Evolutionary conservation across 1,140 invertebrate genomes (phyloP).

Genomic region (Drosophila fuyamai): DNA sequence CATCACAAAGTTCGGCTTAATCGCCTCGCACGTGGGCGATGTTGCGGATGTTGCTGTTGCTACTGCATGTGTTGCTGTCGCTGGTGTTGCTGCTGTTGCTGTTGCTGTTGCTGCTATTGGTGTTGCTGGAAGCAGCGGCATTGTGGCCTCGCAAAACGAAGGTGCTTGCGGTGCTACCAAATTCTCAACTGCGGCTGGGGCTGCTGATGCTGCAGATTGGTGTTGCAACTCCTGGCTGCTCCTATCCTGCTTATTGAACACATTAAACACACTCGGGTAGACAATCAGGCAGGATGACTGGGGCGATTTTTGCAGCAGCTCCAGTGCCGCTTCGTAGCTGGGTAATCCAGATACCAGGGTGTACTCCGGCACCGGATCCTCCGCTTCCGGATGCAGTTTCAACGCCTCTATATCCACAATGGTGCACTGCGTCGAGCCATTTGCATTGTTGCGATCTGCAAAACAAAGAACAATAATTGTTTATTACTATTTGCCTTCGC

Average conservation of each 20-base stretch:
- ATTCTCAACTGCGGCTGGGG: conserved; percentile 8
- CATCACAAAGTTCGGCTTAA: conserved; percentile 64
- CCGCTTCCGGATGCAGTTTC: conserved; percentile 72
- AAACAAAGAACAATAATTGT: conserved; percentile 16
- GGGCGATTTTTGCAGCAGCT: conserved; percentile 85
- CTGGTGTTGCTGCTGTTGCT: conserved; percentile 6
- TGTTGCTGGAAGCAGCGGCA: conserved; percentile 49
- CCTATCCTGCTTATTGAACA: conserved; percentile 77
- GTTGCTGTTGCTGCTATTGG: conserved; percentile 28
- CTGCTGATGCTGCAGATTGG: conserved; percentile 32
- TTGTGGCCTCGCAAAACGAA: conserved; percentile 55
- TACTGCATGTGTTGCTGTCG: conserved; percentile 9
- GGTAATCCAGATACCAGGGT: conserved; percentile 88
- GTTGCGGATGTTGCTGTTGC: conserved; percentile 19
- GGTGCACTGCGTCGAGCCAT: conserved; percentile 65
- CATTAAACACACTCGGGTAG: conserved; percentile 80
- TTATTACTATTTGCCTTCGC: conserved; percentile 38
- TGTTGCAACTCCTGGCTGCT: conserved; percentile 31
- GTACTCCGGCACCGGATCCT: conserved; percentile 87
- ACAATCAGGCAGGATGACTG: conserved; percentile 78
- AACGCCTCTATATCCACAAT: conserved; percentile 73
- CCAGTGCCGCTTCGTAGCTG: conserved; percentile 87
- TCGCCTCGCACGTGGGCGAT: conserved; percentile 55
- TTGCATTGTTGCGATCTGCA: conserved; percentile 72
- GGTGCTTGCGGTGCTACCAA: conserved; percentile 28